These are phyloP conservation scores for Mesembrinibis cayennensis DNA, from an alignment of 2,113 vertebrate species.

Conservation along the genomic window DNA sequence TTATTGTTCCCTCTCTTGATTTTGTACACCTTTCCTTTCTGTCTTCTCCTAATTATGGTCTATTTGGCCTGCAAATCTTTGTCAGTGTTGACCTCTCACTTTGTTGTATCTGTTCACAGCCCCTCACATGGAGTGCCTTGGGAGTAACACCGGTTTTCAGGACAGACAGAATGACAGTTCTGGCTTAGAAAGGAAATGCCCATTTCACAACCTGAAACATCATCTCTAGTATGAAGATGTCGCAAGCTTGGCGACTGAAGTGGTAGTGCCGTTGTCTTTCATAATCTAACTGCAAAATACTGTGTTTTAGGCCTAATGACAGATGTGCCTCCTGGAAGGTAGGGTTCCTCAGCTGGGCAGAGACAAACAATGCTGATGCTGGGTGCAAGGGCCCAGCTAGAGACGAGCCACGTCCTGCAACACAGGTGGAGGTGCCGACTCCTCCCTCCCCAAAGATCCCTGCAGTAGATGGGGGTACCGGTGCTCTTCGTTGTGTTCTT, in stretches of 20 bases:
- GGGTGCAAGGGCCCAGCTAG: too few relatives aligned
- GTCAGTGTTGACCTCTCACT: neutral
- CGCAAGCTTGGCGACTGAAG: rapidly evolving
- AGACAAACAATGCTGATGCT: neutral
- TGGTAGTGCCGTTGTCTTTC: neutral
- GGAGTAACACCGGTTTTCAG: neutral
- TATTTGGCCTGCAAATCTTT: neutral
- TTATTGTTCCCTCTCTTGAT: neutral
- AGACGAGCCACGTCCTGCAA: neutral
- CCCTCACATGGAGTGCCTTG: neutral
- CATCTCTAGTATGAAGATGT: neutral
- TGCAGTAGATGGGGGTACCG: too few relatives aligned
- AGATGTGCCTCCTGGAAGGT: neutral
- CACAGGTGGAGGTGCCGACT: too few relatives aligned
- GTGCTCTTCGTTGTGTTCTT: neutral
- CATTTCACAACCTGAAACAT: neutral
- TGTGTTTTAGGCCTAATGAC: neutral
- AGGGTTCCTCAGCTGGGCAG: neutral
- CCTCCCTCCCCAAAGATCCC: neutral
- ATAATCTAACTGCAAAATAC: neutral
- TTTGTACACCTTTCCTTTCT: neutral
- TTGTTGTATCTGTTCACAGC: neutral
- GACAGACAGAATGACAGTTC: neutral
- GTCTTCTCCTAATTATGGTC: neutral
- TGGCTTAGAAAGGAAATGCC: neutral